Evolutionary conservation across 2,888 invertebrate species (phyloP).

Genomic region (Tortricodes alternella): DNA sequence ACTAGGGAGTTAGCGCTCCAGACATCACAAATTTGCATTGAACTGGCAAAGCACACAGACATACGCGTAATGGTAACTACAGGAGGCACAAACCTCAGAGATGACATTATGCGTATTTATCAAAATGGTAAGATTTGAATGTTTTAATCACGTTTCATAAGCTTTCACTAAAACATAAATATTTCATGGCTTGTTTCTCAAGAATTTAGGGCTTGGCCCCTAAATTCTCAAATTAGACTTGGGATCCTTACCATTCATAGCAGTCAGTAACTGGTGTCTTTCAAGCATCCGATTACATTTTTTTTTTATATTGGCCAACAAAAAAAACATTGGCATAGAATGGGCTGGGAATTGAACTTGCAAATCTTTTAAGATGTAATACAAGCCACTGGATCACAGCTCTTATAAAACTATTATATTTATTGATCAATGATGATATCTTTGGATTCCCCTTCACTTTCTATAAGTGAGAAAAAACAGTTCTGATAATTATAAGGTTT

Average conservation of each 20-base stretch:
- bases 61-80: slow-evolving; percentile 99
- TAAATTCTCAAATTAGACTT: too few relatives aligned
- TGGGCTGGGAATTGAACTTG: too few relatives aligned
- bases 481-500: slow-evolving; percentile 12
- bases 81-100: slow-evolving; percentile 98
- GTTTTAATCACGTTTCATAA: neutral
- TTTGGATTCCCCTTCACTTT: slow-evolving; percentile 29
- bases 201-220: too few relatives aligned
- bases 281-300: too few relatives aligned
- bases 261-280: too few relatives aligned
- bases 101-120: slow-evolving; percentile 99
- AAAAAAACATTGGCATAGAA: too few relatives aligned
- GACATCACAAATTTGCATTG: slow-evolving; percentile 99
- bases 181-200: too few relatives aligned
- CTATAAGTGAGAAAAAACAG: slow-evolving; percentile 23
- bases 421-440: slow-evolving; percentile 24
- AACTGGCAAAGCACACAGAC: slow-evolving; percentile 98
- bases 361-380: too few relatives aligned
- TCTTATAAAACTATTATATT: too few relatives aligned
- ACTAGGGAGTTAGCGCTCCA: slow-evolving; percentile 99
- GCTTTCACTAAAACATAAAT: neutral
- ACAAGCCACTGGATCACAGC: too few relatives aligned
- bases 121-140: slow-evolving; percentile 90
- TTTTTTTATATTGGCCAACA: too few relatives aligned
- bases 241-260: too few relatives aligned